Evolutionary conservation across 2,888 invertebrate genomes (phyloP).

Genomic region (Clunio marinus): DNA sequence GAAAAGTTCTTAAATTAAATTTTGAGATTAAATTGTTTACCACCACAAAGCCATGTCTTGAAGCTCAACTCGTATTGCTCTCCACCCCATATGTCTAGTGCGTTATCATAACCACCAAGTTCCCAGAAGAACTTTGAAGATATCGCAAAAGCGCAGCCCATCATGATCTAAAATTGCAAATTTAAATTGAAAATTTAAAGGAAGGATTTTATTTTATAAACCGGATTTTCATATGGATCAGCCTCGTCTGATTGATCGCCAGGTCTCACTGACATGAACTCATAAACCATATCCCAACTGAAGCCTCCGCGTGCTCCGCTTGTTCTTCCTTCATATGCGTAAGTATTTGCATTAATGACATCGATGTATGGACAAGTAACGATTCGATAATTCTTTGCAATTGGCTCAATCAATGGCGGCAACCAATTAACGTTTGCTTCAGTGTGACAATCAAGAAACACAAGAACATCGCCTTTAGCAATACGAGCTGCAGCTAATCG

Average conservation of each 20-base stretch:
- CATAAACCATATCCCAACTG: not conserved
- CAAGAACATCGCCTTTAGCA: constrained; percentile 73
- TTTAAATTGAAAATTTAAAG: too few species aligned
- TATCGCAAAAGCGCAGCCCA: constrained; percentile 94
- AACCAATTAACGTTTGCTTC: constrained; percentile 90
- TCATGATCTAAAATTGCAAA: constrained; percentile 73
- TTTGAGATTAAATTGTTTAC: constrained; percentile 61
- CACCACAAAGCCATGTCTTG: constrained; percentile 90
- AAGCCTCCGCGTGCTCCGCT: not conserved
- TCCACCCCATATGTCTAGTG: constrained; percentile 85
- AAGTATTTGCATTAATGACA: constrained; percentile 83
- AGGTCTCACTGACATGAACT: not conserved
- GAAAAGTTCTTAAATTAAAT: not conserved
- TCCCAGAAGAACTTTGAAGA: constrained; percentile 90
- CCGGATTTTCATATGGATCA: not conserved
- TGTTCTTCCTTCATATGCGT: constrained; percentile 64
- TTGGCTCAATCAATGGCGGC: constrained; percentile 85
- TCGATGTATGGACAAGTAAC: constrained; percentile 94
- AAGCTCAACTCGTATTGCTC: constrained; percentile 99
- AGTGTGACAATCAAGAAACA: constrained; percentile 88
- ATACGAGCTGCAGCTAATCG: constrained; percentile 74
- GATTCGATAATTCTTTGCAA: constrained; percentile 75
- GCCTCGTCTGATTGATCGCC: not conserved
- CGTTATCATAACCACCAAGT: constrained; percentile 88
- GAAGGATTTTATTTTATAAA: too few species aligned